Evolutionary conservation across 30 jellyfish, hydroid and myxozoan species (phyloP).

Genomic region (Turritopsis dohrnii): DNA sequence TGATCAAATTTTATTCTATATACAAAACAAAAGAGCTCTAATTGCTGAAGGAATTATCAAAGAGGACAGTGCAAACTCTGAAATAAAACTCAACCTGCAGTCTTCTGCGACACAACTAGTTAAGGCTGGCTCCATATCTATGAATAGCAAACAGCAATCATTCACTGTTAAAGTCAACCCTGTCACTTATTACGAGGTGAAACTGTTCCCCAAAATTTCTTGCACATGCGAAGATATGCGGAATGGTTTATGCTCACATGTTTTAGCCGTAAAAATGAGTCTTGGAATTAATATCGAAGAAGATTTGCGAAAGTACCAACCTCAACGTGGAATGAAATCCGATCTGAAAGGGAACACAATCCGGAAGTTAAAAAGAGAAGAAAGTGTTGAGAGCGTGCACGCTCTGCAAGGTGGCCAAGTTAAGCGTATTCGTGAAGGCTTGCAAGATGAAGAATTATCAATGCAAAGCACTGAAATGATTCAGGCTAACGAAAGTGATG

Average conservation of each 20-base stretch:
- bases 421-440: slow-evolving; percentile 2
- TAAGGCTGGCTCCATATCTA: slow-evolving; percentile 32
- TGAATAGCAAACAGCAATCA: slow-evolving; percentile 35
- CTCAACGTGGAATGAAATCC: slow-evolving; percentile 21
- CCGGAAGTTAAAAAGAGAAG: slow-evolving; percentile 24
- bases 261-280: slow-evolving; percentile 81
- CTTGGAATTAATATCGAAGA: slow-evolving; percentile 76
- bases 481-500: slow-evolving; percentile 20
- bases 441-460: slow-evolving; percentile 35
- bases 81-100: slow-evolving; percentile 50
- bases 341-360: slow-evolving; percentile 6
- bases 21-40: slow-evolving; percentile 51
- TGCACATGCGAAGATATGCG: slow-evolving; percentile 72
- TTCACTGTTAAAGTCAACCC: slow-evolving; percentile 39
- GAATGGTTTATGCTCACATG: slow-evolving; percentile 66
- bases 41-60: slow-evolving; percentile 55
- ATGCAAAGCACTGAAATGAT: slow-evolving; percentile 34
- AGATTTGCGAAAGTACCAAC: slow-evolving; percentile 54
- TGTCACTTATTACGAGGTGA: slow-evolving; percentile 45
- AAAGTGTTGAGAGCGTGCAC: slow-evolving; percentile 18
- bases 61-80: slow-evolving; percentile 59
- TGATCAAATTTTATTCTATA: slow-evolving; percentile 54
- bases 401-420: slow-evolving; percentile 4
- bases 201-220: slow-evolving; percentile 65
- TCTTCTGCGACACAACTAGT: slow-evolving; percentile 41